phyloP scores from a whole-genome alignment of 2,888 invertebrate genomes.

The Gisinianus flammeolus region DNA sequence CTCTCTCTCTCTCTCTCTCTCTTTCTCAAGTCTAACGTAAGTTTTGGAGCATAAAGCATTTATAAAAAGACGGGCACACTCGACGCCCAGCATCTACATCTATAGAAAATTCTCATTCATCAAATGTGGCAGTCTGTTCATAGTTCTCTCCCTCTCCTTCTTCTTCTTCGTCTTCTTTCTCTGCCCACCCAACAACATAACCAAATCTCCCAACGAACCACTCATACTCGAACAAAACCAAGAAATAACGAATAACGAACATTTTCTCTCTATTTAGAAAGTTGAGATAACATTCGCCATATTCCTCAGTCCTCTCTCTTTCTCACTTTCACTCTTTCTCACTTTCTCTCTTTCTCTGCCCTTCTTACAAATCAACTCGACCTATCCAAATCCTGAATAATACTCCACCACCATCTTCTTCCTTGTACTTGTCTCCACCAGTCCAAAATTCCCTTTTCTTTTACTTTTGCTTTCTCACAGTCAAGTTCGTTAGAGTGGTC shows the following conservation, averaged over 20 bases:
- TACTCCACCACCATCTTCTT: no score
- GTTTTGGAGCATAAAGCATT: slow-evolving; percentile 2
- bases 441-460: no score
- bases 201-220: background rate
- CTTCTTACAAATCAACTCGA: no score
- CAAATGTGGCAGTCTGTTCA: slow-evolving; percentile 21
- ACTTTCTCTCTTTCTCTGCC: no score
- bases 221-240: background rate
- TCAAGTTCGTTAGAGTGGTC: no score
- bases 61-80: background rate
- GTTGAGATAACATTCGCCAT: background rate
- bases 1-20: background rate
- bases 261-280: background rate
- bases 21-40: background rate
- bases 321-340: background rate
- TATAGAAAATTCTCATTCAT: slow-evolving; percentile 20
- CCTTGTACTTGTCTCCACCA: no score
- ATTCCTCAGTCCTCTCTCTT: background rate
- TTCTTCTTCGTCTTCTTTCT: no score
- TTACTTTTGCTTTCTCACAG: no score
- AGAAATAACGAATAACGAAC: background rate
- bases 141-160: background rate
- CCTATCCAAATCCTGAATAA: no score
- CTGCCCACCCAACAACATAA: background rate
- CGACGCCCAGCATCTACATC: background rate